phyloP scores from a whole-genome alignment of 2,888 invertebrate genomes.

The Cheilosia soror region DNA sequence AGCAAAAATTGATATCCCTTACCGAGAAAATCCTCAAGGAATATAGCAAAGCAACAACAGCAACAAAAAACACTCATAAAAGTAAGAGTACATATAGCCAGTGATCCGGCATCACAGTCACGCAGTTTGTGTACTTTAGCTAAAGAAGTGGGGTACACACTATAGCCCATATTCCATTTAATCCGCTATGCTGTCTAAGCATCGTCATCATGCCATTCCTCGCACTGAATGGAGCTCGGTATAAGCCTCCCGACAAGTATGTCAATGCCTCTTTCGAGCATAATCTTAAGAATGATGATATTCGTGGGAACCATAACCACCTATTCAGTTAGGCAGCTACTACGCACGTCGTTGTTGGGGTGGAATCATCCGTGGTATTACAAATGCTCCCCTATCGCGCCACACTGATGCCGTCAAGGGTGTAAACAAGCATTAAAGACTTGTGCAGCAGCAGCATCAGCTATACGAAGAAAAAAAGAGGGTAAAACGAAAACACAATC shows the following conservation, averaged over 20 bases:
- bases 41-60: constrained; percentile 6
- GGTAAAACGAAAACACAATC: constrained; percentile 32
- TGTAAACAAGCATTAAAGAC: constrained; percentile 48
- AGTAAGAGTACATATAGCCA: constrained; percentile 31
- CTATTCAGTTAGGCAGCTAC: constrained; percentile 9
- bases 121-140: constrained; percentile 2
- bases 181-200: constrained; percentile 16
- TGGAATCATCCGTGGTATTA: constrained; percentile 15
- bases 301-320: constrained; percentile 62
- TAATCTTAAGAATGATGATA: constrained; percentile 56
- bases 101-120: constrained; percentile 11
- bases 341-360: constrained; percentile 14
- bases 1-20: constrained; percentile 34
- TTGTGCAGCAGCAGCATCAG: constrained; percentile 22
- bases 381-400: constrained; percentile 15
- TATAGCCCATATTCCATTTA: constrained; percentile 10
- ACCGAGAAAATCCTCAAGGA: constrained; percentile 24
- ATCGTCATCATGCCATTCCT: not conserved
- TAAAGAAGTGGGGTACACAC: not conserved
- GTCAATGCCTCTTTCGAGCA: constrained; percentile 41
- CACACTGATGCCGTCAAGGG: constrained; percentile 28
- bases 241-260: constrained; percentile 40
- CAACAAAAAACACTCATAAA: constrained; percentile 34
- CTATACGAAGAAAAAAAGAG: constrained; percentile 5
- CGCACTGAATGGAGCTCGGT: constrained; percentile 4